phyloP scores from a whole-genome alignment of 2,888 invertebrate species.

The Sepioteuthis lessoniana region DNA sequence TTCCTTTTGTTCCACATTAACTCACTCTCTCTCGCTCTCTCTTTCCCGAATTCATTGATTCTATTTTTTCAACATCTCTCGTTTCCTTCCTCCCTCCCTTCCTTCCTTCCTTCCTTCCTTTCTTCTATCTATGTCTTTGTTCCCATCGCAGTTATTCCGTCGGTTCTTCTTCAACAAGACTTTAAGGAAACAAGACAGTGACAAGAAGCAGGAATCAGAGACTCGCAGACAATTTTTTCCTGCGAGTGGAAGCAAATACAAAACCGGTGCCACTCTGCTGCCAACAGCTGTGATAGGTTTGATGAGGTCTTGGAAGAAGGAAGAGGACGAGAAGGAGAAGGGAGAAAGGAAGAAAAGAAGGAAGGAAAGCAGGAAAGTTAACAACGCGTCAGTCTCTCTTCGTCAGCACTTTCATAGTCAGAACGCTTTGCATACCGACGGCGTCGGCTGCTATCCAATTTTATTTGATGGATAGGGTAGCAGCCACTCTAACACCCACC shows the following conservation, averaged over 20 bases:
- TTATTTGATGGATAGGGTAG: not conserved
- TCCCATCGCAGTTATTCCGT: not conserved
- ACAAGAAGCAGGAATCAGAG: not conserved
- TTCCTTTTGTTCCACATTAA: not conserved
- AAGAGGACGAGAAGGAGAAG: not conserved
- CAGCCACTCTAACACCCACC: not conserved
- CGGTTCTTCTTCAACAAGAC: not conserved
- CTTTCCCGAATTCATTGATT: no score
- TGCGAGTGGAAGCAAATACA: not conserved
- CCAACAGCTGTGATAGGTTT: not conserved
- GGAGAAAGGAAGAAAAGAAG: no score
- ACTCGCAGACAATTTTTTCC: not conserved
- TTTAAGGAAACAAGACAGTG: not conserved
- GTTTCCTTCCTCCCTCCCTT: not conserved
- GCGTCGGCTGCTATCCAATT: not conserved
- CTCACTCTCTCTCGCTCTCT: not conserved
- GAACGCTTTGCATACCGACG: not conserved
- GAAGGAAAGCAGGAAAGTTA: not conserved
- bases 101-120: not conserved
- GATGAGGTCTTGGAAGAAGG: not conserved
- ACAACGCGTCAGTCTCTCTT: not conserved
- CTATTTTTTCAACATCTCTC: no score
- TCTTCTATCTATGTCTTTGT: not conserved
- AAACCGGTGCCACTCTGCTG: constrained; percentile 2
- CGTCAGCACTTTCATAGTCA: not conserved